Conservation (phyloP, 2,113 vertebrate species). For the Plectropomus leopardus region DNA sequence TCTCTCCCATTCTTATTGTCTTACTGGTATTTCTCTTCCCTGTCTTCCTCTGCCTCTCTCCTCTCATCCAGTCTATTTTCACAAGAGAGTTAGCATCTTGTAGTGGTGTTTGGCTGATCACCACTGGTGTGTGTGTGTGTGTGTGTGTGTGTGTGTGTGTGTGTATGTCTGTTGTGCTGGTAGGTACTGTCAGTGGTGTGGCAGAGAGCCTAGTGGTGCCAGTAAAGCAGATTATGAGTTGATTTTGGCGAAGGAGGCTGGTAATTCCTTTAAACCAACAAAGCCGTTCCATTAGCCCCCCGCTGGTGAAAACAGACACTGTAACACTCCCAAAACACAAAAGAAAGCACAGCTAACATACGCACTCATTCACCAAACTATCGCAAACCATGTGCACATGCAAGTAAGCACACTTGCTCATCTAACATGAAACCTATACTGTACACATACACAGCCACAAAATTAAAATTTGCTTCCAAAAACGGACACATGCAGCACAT, state of each 20-base stretch:
- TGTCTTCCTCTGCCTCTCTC: slow-evolving; percentile 85
- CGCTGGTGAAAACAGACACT: slow-evolving; percentile 94
- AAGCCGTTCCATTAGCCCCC: slow-evolving; percentile 98
- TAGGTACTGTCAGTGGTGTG: slow-evolving; percentile 68
- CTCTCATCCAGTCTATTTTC: slow-evolving; percentile 85
- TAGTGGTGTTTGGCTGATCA: slow-evolving; percentile 88
- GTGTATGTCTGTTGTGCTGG: slow-evolving; percentile 45
- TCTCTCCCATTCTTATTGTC: slow-evolving; percentile 86
- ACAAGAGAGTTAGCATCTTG: slow-evolving; percentile 85
- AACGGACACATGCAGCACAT: background rate
- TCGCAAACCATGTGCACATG: slow-evolving; percentile 31
- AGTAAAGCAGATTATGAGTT: slow-evolving; percentile 98
- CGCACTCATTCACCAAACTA: slow-evolving; percentile 14
- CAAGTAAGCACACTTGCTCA: slow-evolving; percentile 6
- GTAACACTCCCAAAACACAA: slow-evolving; percentile 79
- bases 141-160: slow-evolving; percentile 25
- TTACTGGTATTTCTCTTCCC: slow-evolving; percentile 77
- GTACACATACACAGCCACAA: background rate
- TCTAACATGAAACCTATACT: slow-evolving; percentile 15
- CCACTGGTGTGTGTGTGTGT: slow-evolving; percentile 40
- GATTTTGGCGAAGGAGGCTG: slow-evolving; percentile 96
- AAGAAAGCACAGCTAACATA: slow-evolving; percentile 52
- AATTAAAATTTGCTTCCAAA: background rate
- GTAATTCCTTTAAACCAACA: slow-evolving; percentile 99
- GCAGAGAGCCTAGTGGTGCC: slow-evolving; percentile 77